phyloP scores from a whole-genome alignment of 37 sponge, comb jelly and placozoan species.

The Aplysina aerophoba region DNA sequence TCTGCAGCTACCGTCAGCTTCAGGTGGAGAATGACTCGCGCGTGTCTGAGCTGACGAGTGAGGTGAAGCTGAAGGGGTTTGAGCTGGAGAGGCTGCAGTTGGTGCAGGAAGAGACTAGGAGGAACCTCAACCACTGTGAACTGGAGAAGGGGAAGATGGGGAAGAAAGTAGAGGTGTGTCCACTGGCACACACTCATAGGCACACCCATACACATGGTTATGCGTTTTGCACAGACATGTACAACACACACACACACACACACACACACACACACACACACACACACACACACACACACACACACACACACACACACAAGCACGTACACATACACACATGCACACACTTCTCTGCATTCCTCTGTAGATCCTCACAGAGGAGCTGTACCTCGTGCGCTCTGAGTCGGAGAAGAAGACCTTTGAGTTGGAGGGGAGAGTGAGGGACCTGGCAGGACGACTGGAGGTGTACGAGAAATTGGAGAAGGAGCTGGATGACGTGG shows the following conservation, averaged over 20 bases:
- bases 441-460: conserved; percentile 46
- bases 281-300: too few relatives aligned
- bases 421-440: conserved; percentile 58
- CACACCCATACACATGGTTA: neutral
- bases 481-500: conserved; percentile 84
- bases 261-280: too few relatives aligned
- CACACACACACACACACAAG: too few relatives aligned
- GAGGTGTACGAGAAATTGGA: conserved; percentile 81
- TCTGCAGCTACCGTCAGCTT: conserved; percentile 57
- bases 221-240: neutral
- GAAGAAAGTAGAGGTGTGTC: conserved; percentile 46
- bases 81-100: conserved; percentile 71
- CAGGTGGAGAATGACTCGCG: conserved; percentile 52
- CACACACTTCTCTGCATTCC: neutral
- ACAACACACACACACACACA: too few relatives aligned
- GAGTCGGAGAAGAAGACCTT: conserved; percentile 14
- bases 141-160: conserved; percentile 52
- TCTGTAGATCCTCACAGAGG: conserved; percentile 51
- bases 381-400: conserved; percentile 34
- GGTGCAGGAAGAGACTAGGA: conserved; percentile 58
- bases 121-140: conserved; percentile 56
- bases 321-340: too few relatives aligned
- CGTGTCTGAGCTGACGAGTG: conserved; percentile 62
- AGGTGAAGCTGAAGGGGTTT: conserved; percentile 65
- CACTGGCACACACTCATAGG: too few relatives aligned